Evolutionary conservation across 2,888 invertebrate species (phyloP).

Genomic region (Drosophila percnosoma): DNA sequence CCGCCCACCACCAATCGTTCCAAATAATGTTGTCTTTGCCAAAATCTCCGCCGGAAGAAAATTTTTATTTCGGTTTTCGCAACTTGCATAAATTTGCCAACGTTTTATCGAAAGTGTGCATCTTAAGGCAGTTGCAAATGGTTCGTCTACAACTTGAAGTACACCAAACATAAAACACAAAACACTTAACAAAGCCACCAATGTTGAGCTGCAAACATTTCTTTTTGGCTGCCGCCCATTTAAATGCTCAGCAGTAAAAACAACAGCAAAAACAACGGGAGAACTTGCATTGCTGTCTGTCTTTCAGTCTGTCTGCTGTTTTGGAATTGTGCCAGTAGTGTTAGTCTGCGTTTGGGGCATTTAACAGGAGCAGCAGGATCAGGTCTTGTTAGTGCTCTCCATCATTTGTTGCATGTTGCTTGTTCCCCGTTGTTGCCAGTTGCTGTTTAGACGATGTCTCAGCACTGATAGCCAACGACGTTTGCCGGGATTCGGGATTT

Average conservation of each 20-base stretch:
- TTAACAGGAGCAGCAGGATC: slow-evolving; percentile 71
- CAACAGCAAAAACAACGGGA: slow-evolving; percentile 56
- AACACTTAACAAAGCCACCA: slow-evolving; percentile 13
- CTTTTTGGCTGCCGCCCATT: slow-evolving; percentile 32
- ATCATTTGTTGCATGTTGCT: slow-evolving; percentile 63
- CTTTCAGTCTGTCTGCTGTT: slow-evolving; percentile 10
- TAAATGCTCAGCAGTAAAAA: slow-evolving; percentile 63
- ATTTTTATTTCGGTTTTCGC: slow-evolving; percentile 40
- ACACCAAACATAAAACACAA: slow-evolving; percentile 35
- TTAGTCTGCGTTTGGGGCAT: slow-evolving; percentile 37
- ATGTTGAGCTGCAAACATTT: slow-evolving; percentile 10
- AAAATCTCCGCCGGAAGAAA: slow-evolving; percentile 44
- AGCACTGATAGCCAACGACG: slow-evolving; percentile 64
- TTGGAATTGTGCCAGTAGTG: slow-evolving; percentile 63
- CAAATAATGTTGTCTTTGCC: slow-evolving; percentile 57
- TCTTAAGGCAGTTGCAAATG: slow-evolving; percentile 65
- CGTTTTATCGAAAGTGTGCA: slow-evolving; percentile 77
- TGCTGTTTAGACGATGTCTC: slow-evolving; percentile 70
- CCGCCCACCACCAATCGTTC: slow-evolving; percentile 21
- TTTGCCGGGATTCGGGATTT: slow-evolving; percentile 47
- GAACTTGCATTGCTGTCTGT: slow-evolving; percentile 19
- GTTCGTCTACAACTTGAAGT: slow-evolving; percentile 42
- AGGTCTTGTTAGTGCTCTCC: slow-evolving; percentile 65
- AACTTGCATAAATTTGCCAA: slow-evolving; percentile 70
- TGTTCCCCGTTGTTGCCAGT: slow-evolving; percentile 36